Conservation (phyloP, 53 echinoderm and acorn worm species). For the Paracentrotus lividus region DNA sequence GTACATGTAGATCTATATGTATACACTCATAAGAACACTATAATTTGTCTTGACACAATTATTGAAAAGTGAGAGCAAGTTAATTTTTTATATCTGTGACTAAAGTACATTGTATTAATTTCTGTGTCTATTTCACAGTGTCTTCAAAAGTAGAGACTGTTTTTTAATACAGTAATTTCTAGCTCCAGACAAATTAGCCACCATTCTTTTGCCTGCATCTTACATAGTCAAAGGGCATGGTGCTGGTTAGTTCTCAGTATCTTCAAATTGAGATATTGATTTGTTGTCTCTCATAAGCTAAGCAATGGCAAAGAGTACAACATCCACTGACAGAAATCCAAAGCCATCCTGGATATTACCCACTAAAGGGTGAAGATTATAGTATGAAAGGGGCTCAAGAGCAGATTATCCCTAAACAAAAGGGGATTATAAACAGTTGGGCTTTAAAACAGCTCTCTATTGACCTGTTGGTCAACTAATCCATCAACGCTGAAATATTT, state of each 20-base stretch:
- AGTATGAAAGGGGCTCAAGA: background rate
- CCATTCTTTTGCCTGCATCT: background rate
- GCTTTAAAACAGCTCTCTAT: slow-evolving; percentile 21
- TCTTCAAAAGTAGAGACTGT: no score
- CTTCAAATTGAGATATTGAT: background rate
- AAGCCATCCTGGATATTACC: background rate
- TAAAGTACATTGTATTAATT: no score
- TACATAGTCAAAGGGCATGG: no score
- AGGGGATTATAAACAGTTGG: background rate
- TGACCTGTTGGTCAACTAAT: slow-evolving; percentile 21
- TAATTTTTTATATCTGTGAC: no score
- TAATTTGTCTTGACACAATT: no score
- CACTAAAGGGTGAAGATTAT: background rate
- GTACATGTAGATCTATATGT: no score
- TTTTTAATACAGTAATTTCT: background rate
- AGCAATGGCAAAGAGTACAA: background rate
- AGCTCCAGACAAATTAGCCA: background rate
- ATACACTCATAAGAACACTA: no score
- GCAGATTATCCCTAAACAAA: background rate
- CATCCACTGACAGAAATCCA: background rate
- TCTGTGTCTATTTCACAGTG: no score
- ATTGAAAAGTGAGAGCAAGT: no score
- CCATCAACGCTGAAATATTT: background rate
- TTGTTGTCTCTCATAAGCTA: background rate
- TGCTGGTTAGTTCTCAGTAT: background rate